phyloP scores from a whole-genome alignment of 1,140 invertebrate species.

The Temnothorax longispinosus region DNA sequence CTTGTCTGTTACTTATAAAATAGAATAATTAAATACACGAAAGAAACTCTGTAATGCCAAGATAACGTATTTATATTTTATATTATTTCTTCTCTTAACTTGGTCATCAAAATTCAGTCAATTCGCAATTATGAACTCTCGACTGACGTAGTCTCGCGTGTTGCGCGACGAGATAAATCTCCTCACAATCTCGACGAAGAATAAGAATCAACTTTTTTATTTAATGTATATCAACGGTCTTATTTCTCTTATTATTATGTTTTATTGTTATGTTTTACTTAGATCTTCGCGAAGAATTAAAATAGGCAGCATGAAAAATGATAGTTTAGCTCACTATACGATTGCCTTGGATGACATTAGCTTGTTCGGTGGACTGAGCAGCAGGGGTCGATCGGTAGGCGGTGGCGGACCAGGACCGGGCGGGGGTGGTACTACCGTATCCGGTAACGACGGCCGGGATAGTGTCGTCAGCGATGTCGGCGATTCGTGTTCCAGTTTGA shows the following conservation, averaged over 20 bases:
- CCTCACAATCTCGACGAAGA: not conserved
- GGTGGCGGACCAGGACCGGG: conserved; percentile 68
- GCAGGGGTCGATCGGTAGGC: conserved; percentile 76
- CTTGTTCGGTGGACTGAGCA: conserved; percentile 83
- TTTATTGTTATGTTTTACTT: not conserved
- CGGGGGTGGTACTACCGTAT: conserved; percentile 61
- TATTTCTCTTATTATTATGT: too few relatives aligned
- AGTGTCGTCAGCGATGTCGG: conserved; percentile 82
- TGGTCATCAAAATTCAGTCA: not conserved
- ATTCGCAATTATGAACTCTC: not conserved
- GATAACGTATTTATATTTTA: not conserved
- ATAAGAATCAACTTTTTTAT: too few relatives aligned
- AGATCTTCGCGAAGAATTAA: not conserved
- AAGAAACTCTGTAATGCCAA: not conserved
- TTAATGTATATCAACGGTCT: too few relatives aligned
- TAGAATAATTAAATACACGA: not conserved
- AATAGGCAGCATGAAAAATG: conserved; percentile 62
- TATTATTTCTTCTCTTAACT: not conserved
- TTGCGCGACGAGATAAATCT: not conserved
- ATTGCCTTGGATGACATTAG: conserved; percentile 80
- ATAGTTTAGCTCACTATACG: conserved; percentile 78
- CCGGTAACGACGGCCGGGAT: conserved; percentile 78
- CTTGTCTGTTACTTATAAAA: not conserved
- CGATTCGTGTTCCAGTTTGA: conserved; percentile 82
- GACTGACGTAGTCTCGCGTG: not conserved